These are phyloP conservation scores for Orthosia cruda DNA, from an alignment of 2,888 invertebrate genomes.

Conservation along the genomic window DNA sequence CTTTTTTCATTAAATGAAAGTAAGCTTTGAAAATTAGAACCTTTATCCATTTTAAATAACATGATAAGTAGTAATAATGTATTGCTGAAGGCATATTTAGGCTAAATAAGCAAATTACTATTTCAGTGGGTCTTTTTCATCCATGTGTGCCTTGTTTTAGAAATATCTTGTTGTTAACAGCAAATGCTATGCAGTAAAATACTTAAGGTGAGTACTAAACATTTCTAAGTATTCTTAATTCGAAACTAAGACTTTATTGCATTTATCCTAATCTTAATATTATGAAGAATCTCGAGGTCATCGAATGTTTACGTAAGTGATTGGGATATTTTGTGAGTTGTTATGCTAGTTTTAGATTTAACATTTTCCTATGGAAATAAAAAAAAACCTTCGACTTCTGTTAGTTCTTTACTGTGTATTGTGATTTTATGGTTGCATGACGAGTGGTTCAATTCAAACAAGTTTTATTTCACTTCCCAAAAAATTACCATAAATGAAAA, in stretches of 20 bases:
- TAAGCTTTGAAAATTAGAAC: not conserved
- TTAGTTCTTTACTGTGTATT: constrained; percentile 62
- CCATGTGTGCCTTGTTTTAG: constrained; percentile 20
- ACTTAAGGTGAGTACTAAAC: constrained; percentile 54
- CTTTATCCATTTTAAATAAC: not conserved
- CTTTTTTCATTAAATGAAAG: not conserved
- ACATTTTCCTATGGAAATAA: constrained; percentile 84
- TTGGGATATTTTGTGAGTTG: constrained; percentile 75
- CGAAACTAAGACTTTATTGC: constrained; percentile 62
- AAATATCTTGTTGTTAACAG: constrained; percentile 30
- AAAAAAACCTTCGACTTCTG: constrained; percentile 68
- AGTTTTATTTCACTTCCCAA: not conserved
- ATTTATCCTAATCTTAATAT: constrained; percentile 60
- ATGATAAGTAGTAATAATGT: constrained; percentile 2
- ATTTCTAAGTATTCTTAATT: constrained; percentile 54
- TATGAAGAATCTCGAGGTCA: constrained; percentile 35
- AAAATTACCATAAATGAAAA: constrained; percentile 6
- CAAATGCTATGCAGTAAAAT: constrained; percentile 19
- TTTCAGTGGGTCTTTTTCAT: constrained; percentile 31
- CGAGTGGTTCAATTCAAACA: constrained; percentile 51
- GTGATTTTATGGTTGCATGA: constrained; percentile 55
- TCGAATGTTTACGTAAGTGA: constrained; percentile 46
- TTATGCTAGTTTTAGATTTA: constrained; percentile 80
- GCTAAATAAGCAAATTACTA: not conserved
- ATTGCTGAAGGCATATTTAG: constrained; percentile 4